A percentile compares a stretch with the other conserved stretches of the same genome.
These are phyloP conservation scores for Drosophila subpulchrella DNA, from an alignment of 1,140 invertebrate genomes.

Conservation along the genomic window DNA sequence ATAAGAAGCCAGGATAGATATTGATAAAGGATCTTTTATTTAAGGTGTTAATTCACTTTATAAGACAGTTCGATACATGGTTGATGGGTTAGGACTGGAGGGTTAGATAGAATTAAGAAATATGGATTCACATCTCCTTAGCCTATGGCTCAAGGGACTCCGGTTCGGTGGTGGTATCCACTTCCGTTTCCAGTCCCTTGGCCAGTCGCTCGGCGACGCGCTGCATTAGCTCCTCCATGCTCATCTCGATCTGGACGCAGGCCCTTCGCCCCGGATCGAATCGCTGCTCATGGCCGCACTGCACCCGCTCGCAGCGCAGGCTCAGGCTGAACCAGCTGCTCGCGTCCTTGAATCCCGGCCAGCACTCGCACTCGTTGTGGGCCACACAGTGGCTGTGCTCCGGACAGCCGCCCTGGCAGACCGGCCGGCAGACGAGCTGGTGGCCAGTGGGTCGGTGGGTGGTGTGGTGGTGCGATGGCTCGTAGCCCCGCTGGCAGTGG, in stretches of 20 bases:
- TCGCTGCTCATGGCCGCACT: slow-evolving; percentile 69
- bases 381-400: slow-evolving; percentile 68
- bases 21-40: background rate
- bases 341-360: slow-evolving; percentile 66
- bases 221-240: slow-evolving; percentile 80
- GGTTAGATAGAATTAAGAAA: background rate
- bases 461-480: slow-evolving; percentile 71
- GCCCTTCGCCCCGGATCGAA: slow-evolving; percentile 53
- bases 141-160: slow-evolving; percentile 3
- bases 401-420: slow-evolving; percentile 73
- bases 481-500: slow-evolving; percentile 86
- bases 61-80: slow-evolving; percentile 16
- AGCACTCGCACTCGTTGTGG: slow-evolving; percentile 73
- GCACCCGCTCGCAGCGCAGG: slow-evolving; percentile 68
- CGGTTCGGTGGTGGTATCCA: slow-evolving; percentile 14
- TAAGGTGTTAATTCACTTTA: slow-evolving; percentile 17
- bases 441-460: slow-evolving; percentile 35
- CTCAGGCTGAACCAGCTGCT: slow-evolving; percentile 70
- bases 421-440: slow-evolving; percentile 65
- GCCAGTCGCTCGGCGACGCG: slow-evolving; percentile 64
- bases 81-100: background rate
- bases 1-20: too few relatives aligned
- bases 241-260: slow-evolving; percentile 79
- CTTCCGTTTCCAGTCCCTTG: slow-evolving; percentile 46
- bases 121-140: background rate